Percentiles rank a stretch among this genome's conserved stretches.
Evolutionary conservation across 2,888 invertebrate species (phyloP).

Genomic region (Elysia crispata): DNA sequence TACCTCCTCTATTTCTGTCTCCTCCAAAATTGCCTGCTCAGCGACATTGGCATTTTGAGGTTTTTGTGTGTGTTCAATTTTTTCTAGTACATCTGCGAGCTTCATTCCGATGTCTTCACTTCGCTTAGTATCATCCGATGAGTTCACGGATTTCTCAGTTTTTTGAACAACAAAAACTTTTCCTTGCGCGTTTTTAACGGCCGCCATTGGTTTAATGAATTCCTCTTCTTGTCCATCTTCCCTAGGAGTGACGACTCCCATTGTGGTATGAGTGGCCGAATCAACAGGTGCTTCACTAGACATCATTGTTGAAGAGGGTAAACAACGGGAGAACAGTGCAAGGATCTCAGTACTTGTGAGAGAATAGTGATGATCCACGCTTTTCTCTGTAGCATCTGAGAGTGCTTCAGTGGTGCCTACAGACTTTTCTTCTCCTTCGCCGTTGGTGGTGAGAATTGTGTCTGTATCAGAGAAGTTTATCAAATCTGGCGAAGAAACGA

Average conservation of each 20-base stretch:
- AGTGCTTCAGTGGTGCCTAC: too few relatives aligned
- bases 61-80: not conserved
- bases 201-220: constrained; percentile 46
- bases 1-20: constrained; percentile 44
- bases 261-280: not conserved
- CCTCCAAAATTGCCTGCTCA: not conserved
- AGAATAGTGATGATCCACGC: too few relatives aligned
- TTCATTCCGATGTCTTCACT: constrained; percentile 43
- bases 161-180: constrained; percentile 40
- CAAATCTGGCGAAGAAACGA: not conserved
- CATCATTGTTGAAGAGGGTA: too few relatives aligned
- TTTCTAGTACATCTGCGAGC: constrained; percentile 43
- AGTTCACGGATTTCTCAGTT: not conserved
- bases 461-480: too few relatives aligned
- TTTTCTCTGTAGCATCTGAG: too few relatives aligned
- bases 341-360: too few relatives aligned
- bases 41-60: not conserved
- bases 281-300: too few relatives aligned
- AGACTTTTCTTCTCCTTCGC: too few relatives aligned
- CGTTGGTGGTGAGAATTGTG: too few relatives aligned
- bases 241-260: constrained; percentile 16
- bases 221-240: constrained; percentile 51
- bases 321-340: too few relatives aligned
- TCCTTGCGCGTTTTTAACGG: constrained; percentile 45
- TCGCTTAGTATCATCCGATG: not conserved